Evolutionary conservation across 2,797 vertebrate species (phyloP).

Genomic region (Catharus ustulatus): DNA sequence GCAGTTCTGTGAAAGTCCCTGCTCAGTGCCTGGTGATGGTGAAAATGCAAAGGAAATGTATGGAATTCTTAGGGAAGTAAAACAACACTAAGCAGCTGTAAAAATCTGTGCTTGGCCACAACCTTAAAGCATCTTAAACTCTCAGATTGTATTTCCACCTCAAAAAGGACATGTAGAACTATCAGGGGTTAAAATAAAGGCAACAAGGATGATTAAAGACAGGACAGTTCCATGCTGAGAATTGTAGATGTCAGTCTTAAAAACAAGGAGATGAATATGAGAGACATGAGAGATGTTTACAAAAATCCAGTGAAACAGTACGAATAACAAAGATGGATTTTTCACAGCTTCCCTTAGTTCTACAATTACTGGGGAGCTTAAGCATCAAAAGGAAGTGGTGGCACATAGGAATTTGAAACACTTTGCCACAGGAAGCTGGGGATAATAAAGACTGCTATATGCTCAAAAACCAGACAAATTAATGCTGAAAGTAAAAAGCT

Average conservation of each 20-base stretch:
- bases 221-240: background rate
- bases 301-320: background rate
- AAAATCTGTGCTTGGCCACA: background rate
- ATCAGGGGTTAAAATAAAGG: background rate
- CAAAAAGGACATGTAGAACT: background rate
- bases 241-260: background rate
- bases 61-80: background rate
- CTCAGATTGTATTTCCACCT: background rate
- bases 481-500: background rate
- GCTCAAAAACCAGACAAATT: background rate
- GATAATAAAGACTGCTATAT: background rate
- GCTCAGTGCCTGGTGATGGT: background rate
- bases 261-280: background rate
- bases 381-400: background rate
- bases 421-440: background rate
- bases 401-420: background rate
- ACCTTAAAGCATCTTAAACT: background rate
- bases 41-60: background rate
- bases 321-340: background rate
- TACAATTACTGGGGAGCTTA: background rate
- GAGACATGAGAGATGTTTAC: background rate
- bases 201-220: background rate
- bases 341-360: background rate
- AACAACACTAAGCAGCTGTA: background rate
- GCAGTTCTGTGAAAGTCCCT: background rate